Evolutionary conservation across 2,888 invertebrate genomes (phyloP), one percentile per base, ranked within the genome.

Genomic region (Arrhopalites spinosus): DNA sequence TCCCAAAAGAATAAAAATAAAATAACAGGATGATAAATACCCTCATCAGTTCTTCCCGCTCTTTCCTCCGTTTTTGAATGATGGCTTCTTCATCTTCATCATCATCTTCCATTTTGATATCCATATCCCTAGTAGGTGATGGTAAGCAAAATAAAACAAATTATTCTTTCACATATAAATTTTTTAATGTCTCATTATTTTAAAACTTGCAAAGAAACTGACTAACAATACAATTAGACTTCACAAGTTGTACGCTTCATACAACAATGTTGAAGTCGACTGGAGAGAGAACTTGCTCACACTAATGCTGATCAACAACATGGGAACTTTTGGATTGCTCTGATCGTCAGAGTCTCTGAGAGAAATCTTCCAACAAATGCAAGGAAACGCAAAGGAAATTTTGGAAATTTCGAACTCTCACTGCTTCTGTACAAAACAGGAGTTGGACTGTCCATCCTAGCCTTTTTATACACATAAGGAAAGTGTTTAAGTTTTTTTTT

Each of bases 61-160:
- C 92, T 84, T 93, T 92, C 78, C 97, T 89, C 81, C 95, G 88
- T 84, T 90, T 90, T 85, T 96, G 94, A 85, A 98, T 98, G 82
- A 96, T 94, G 82, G 91, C 91, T 85, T 97, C 95, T 84, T 97
- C 97, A 83, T 95, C 94, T 85, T 96, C 95, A 70, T 87, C 87
- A 80, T 94, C 94, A 78, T 95, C 94, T 64, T 91, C 89, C 23
- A 93, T 89, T 83, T 92, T 90, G 73, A 94, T 90, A 83, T 93
- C 83, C 36, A 86, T 71, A 66, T 77, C 78, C 71, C 79, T 80
- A 50, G 13, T 20, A 53, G n/a, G 8, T 53, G 25, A 20, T 23
- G 27, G 20, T 56, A 8, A 1, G 3, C 23, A 56, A 66, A 70
- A 70, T 25, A 36, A 59, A 47, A 70, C 61, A 70, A 66, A 29